These are phyloP conservation scores for Anolis carolinensis DNA, from an alignment of 2,113 vertebrate genomes.

Conservation along the genomic window DNA sequence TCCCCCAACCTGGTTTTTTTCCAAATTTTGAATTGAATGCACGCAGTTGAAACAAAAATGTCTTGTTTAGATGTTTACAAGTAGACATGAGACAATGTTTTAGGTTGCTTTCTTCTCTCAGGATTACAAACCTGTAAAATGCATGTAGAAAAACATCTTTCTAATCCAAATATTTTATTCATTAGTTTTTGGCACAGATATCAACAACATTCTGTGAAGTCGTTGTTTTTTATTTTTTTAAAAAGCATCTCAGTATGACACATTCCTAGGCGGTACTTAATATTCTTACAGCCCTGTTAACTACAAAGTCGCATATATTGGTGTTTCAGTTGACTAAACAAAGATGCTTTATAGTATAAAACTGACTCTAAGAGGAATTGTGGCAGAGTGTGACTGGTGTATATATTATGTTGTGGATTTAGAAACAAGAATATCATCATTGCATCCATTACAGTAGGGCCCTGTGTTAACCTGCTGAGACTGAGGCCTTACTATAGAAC, in stretches of 20 bases:
- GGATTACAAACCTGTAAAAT: conserved; percentile 70
- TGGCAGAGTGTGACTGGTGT: conserved; percentile 32
- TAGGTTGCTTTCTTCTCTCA: conserved; percentile 68
- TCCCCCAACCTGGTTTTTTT: not conserved
- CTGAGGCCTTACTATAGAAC: not conserved
- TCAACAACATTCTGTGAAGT: conserved; percentile 56
- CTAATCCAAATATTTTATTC: conserved; percentile 53
- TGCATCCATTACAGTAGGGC: not conserved
- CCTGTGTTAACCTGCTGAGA: not conserved
- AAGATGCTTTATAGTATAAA: conserved; percentile 66
- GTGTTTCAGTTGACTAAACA: conserved; percentile 68
- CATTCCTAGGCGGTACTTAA: conserved; percentile 68
- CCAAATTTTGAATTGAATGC: conserved; percentile 41
- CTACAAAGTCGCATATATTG: conserved; percentile 61
- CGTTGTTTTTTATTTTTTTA: conserved; percentile 25
- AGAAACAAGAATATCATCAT: not conserved
- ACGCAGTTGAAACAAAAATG: not conserved
- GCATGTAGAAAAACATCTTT: conserved; percentile 57
- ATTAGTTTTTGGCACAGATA: conserved; percentile 47
- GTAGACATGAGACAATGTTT: conserved; percentile 54
- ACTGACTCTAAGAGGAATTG: conserved; percentile 19
- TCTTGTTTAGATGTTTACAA: conserved; percentile 59
- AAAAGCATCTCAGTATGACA: conserved; percentile 69
- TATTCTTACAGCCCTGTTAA: conserved; percentile 67
- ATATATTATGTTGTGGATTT: conserved; percentile 17